Conservation (phyloP, 2,113 vertebrate genomes). For the Agapornis roseicollis region DNA sequence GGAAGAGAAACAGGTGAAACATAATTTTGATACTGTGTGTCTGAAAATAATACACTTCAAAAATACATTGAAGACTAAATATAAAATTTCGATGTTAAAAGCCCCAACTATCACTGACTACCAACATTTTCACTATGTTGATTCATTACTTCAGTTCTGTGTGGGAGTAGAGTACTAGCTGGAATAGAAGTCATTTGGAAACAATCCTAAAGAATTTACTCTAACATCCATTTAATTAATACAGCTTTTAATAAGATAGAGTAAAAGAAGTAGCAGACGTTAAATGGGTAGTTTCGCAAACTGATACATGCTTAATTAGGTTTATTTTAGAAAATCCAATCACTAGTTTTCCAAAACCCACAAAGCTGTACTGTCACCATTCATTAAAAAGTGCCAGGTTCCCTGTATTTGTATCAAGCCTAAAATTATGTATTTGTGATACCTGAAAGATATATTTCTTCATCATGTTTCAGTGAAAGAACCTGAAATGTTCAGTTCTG, state of each 20-base stretch:
- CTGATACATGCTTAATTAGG: background rate
- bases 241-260: background rate
- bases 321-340: background rate
- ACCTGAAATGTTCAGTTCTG: conserved; percentile 25
- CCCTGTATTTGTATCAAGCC: background rate
- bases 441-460: conserved; percentile 31
- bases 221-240: background rate
- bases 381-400: background rate
- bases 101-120: background rate
- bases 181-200: background rate
- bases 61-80: background rate
- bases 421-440: background rate
- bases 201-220: background rate
- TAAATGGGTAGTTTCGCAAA: background rate
- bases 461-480: background rate
- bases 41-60: background rate
- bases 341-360: background rate
- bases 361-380: background rate
- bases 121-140: background rate
- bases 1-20: background rate
- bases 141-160: background rate
- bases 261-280: background rate
- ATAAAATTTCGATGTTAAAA: background rate
- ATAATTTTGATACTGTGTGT: background rate
- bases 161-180: background rate